These are phyloP conservation scores for Phaenicophaeus curvirostris DNA, from an alignment of 2,797 vertebrate species.

Conservation along the genomic window DNA sequence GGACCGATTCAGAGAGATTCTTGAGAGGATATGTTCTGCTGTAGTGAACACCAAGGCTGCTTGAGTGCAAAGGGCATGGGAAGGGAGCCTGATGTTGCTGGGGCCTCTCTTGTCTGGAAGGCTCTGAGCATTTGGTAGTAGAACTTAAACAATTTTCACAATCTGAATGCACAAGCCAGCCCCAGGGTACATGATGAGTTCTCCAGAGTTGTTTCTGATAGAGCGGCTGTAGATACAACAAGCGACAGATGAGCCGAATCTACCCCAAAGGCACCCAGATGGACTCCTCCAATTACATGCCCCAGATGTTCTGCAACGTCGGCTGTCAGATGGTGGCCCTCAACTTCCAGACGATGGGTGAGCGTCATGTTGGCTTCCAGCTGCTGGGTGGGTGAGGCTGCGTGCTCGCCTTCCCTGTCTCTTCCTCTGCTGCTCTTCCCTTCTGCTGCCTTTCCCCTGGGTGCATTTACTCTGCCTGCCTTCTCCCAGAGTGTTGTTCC, in stretches of 20 bases:
- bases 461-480: neutral
- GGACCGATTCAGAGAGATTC: neutral
- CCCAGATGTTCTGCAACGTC: constrained; percentile 94
- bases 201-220: constrained; percentile 73
- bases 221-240: constrained; percentile 87
- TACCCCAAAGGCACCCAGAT: constrained; percentile 98
- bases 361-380: neutral
- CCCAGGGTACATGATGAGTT: neutral
- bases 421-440: neutral
- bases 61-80: no score
- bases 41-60: neutral
- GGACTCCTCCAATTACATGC: constrained; percentile 98
- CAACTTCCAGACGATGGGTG: constrained; percentile 98
- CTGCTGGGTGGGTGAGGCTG: rapidly evolving
- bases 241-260: constrained; percentile 97
- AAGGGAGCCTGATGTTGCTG: neutral
- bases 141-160: neutral
- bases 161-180: neutral
- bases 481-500: neutral
- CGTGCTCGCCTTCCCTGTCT: rapidly evolving
- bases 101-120: neutral
- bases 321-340: constrained; percentile 99
- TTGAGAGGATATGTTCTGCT: neutral
- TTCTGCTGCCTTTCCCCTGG: neutral
- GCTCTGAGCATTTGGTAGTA: neutral